Conservation (phyloP, 2,113 vertebrate species). For the Oxyruncus cristatus region DNA sequence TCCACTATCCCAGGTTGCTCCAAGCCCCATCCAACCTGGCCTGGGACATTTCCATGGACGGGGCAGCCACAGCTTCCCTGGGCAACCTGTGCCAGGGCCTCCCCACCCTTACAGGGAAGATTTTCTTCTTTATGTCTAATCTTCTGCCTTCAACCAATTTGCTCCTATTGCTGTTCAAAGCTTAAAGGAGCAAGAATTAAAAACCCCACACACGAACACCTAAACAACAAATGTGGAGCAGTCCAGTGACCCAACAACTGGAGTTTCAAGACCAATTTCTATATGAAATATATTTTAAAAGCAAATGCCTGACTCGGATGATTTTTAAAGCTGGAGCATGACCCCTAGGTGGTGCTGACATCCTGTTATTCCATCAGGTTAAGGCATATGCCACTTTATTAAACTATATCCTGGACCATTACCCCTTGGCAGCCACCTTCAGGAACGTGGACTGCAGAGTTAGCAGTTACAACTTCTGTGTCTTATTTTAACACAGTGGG, state of each 20-base stretch:
- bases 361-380: not conserved
- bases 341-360: constrained; percentile 55
- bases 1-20: not conserved
- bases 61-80: not conserved
- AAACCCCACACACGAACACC: not conserved
- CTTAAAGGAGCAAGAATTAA: not conserved
- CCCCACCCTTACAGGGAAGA: not conserved
- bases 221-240: not conserved
- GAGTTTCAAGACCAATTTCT: not conserved
- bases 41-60: not conserved
- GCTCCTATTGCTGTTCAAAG: not conserved
- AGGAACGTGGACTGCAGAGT: fast-evolving
- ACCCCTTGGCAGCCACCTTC: not conserved
- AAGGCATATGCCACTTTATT: not conserved
- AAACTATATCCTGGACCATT: not conserved
- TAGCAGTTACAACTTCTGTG: not conserved
- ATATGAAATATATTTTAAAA: not conserved
- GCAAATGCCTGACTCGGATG: fast-evolving
- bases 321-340: not conserved
- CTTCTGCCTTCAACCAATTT: not conserved
- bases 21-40: not conserved
- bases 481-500: not conserved
- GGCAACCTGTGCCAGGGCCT: not conserved
- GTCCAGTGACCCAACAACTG: not conserved
- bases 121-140: not conserved